Evolutionary conservation across 2,888 invertebrate species (phyloP).

Genomic region (Hedychridium roseum): DNA sequence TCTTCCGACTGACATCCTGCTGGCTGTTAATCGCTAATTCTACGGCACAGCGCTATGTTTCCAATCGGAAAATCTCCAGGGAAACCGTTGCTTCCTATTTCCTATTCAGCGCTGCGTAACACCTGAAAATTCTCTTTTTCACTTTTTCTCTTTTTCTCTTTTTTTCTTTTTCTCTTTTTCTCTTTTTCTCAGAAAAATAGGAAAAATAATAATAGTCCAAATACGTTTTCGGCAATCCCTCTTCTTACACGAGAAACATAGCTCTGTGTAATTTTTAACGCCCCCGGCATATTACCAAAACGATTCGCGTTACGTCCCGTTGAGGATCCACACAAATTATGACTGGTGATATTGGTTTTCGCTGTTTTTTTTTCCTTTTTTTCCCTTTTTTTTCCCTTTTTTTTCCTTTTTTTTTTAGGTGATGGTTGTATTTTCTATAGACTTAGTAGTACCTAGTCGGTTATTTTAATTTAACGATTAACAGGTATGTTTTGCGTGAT

Average conservation of each 20-base stretch:
- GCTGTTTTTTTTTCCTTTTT: no score
- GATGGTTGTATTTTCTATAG: slow-evolving; percentile 27
- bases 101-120: neutral
- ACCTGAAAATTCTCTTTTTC: no score
- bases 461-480: slow-evolving; percentile 30
- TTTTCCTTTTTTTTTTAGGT: no score
- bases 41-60: slow-evolving; percentile 42
- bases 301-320: no score
- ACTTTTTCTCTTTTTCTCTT: slow-evolving; percentile 3
- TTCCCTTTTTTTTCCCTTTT: no score
- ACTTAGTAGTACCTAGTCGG: slow-evolving; percentile 25
- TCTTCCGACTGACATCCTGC: slow-evolving; percentile 32
- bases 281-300: no score
- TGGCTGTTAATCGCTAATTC: slow-evolving; percentile 36
- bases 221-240: neutral
- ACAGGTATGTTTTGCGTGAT: slow-evolving; percentile 36
- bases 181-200: neutral
- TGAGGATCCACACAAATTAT: slow-evolving; percentile 11
- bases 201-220: neutral
- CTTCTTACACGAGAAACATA: slow-evolving; percentile 37
- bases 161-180: neutral
- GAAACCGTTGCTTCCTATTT: neutral
- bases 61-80: slow-evolving; percentile 8
- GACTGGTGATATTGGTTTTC: slow-evolving; percentile 21
- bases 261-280: slow-evolving; percentile 41